Evolutionary conservation across 2,888 invertebrate genomes (phyloP), one percentile per base, ranked within the genome.

Genomic region (Diloba caeruleocephala): DNA sequence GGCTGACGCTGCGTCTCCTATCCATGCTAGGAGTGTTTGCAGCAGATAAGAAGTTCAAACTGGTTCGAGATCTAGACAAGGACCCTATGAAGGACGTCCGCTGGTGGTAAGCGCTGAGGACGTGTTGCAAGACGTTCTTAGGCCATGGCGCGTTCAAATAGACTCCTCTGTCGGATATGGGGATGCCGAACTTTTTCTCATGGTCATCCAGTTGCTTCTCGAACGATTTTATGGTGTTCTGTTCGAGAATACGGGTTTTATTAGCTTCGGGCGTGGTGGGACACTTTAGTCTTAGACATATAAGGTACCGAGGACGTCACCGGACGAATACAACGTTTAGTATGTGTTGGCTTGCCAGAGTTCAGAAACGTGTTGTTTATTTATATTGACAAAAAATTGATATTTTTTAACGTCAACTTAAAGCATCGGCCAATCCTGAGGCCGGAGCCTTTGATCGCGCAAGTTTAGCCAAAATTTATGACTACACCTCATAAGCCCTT

Each of bases 21-120:
- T 85, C 84, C 78, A 87, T 71, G n/a, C 77, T 80, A 0, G 90
- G 89, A 0, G 91, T 88, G 33, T 81, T 87, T 0, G 86, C 76
- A 0, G 85, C 78, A 0, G 89, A 82, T 1, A 88, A 51, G 59
- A 88, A 81, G 76, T 94, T 90, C 0, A 95, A 79, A 21, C 94
- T 93, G 0, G 95, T 95, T 10, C 95, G 86, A 0, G 95, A 95
- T 0, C 95, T 81, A 0, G 94, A 93, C 32, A 95, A 72, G 3
- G 93, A 92, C 7, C 94, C 94, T 6, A 95, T 92, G 69, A 95
- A 94, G 7, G 90, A 88, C 6, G 76, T 89, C 1, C 92, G 45
- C 39, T 92, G 92, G 0, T 93, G 88, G 72, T 91, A 88, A 0
- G 86, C 82, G 48, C 78, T 76, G 0, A 94, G 70, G 0, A 92